These are phyloP conservation scores for Temnothorax longispinosus DNA, from an alignment of 1,140 invertebrate genomes.

Conservation along the genomic window DNA sequence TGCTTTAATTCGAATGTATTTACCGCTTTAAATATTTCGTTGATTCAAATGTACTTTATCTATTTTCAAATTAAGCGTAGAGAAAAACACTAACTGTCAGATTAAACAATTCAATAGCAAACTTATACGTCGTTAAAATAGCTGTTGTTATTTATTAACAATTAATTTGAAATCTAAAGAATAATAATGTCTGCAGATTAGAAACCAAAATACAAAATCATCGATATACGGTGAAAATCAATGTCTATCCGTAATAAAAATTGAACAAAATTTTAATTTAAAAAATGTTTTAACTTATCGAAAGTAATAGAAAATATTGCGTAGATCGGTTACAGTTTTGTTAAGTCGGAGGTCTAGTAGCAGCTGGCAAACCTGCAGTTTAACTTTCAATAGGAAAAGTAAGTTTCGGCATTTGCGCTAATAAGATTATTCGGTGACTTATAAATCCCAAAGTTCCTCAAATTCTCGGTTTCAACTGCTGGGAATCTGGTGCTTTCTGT, in stretches of 20 bases:
- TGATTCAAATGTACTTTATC: neutral
- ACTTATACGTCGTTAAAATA: neutral
- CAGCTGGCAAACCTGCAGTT: constrained; percentile 10
- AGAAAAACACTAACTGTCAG: neutral
- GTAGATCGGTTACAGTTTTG: neutral
- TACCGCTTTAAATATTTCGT: neutral
- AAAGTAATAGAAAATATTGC: neutral
- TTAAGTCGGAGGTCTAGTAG: neutral
- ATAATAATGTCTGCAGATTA: neutral
- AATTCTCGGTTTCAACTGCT: neutral
- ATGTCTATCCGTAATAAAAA: neutral
- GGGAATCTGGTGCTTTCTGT: too few relatives aligned
- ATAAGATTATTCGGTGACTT: constrained; percentile 47
- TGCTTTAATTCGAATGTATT: neutral
- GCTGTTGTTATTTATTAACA: neutral
- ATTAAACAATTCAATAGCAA: neutral
- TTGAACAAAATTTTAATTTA: constrained; percentile 4
- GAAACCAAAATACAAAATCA: neutral
- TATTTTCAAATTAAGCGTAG: neutral
- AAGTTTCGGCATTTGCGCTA: constrained; percentile 32
- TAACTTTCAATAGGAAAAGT: constrained; percentile 7
- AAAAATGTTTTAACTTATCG: neutral
- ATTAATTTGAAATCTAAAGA: neutral
- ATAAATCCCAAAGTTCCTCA: constrained; percentile 39
- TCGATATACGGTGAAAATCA: neutral